These are phyloP conservation scores for Bagarius yarrelli DNA, from an alignment of 2,113 vertebrate species.

Conservation along the genomic window DNA sequence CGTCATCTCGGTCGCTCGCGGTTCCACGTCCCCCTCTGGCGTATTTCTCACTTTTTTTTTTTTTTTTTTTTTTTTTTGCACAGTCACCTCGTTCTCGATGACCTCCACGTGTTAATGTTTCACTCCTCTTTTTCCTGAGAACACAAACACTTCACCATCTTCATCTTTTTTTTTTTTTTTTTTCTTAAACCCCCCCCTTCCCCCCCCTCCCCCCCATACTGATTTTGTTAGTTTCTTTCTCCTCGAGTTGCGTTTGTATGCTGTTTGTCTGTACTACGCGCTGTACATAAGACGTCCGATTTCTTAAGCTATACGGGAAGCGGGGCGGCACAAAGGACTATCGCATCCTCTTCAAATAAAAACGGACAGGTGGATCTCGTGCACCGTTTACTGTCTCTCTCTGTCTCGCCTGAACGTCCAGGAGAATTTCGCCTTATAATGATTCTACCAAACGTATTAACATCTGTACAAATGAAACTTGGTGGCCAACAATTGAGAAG, in stretches of 20 bases:
- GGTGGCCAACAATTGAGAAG: too few relatives aligned
- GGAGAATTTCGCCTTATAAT: too few relatives aligned
- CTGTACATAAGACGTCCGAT: constrained; percentile 57
- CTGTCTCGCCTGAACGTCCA: too few relatives aligned
- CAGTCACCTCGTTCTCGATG: constrained; percentile 58
- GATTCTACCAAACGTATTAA: too few relatives aligned
- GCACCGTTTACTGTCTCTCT: background rate
- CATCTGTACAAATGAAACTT: too few relatives aligned
- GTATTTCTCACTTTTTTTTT: background rate
- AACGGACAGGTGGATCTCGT: constrained; percentile 58
- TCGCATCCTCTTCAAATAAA: constrained; percentile 72
- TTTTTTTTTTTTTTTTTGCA: constrained; percentile 60
- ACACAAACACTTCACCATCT: background rate
- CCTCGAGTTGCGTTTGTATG: constrained; percentile 44
- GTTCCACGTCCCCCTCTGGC: background rate
- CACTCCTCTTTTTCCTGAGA: background rate
- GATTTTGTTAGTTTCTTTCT: constrained; percentile 6
- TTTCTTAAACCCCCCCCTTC: constrained; percentile 12
- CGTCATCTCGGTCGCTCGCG: background rate
- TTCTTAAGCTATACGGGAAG: constrained; percentile 55
- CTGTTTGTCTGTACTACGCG: constrained; percentile 53
- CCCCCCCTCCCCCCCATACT: constrained; percentile 2
- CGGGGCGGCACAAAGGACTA: constrained; percentile 53
- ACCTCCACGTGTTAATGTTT: constrained; percentile 25
- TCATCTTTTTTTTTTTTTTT: background rate